phyloP scores from a whole-genome alignment of 2,797 vertebrate genomes.

The Macroramphosus scolopax region DNA sequence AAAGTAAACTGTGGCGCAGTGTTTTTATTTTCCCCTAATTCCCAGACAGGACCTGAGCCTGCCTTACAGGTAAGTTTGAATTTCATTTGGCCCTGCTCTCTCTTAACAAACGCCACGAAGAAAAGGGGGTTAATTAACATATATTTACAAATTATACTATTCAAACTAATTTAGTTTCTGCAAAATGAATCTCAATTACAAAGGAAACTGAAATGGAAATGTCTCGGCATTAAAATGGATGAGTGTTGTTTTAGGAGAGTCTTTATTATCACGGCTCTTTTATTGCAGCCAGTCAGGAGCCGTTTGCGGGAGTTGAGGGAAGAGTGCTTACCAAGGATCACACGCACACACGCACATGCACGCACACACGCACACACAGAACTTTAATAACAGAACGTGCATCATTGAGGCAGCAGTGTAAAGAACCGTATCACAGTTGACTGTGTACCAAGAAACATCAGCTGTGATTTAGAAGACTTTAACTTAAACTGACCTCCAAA shows the following conservation, averaged over 20 bases:
- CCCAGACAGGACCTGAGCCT: constrained; percentile 58
- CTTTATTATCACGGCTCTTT: constrained; percentile 67
- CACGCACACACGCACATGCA: not conserved
- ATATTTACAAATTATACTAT: constrained; percentile 79
- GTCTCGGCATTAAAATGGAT: constrained; percentile 74
- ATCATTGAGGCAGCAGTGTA: too few relatives aligned
- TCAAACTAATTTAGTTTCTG: constrained; percentile 74
- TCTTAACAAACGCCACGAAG: constrained; percentile 52
- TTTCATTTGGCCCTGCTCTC: constrained; percentile 67
- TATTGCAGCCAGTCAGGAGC: constrained; percentile 65
- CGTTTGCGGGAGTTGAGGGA: constrained; percentile 57
- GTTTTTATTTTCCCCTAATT: constrained; percentile 74
- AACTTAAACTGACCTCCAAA: too few relatives aligned
- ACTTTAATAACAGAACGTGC: too few relatives aligned
- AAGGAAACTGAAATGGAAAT: constrained; percentile 68
- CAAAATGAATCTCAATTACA: constrained; percentile 73
- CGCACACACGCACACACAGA: constrained; percentile 18
- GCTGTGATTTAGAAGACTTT: too few relatives aligned
- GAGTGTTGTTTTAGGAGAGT: constrained; percentile 71
- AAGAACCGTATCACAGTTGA: too few relatives aligned
- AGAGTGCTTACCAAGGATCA: constrained; percentile 55
- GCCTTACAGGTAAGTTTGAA: constrained; percentile 79
- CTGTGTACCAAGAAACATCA: too few relatives aligned
- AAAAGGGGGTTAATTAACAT: constrained; percentile 73
- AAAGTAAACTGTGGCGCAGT: constrained; percentile 69